Evolutionary conservation across 2,113 vertebrate species (phyloP), one percentile per base, ranked within the genome.

Genomic region (Scomber japonicus): DNA sequence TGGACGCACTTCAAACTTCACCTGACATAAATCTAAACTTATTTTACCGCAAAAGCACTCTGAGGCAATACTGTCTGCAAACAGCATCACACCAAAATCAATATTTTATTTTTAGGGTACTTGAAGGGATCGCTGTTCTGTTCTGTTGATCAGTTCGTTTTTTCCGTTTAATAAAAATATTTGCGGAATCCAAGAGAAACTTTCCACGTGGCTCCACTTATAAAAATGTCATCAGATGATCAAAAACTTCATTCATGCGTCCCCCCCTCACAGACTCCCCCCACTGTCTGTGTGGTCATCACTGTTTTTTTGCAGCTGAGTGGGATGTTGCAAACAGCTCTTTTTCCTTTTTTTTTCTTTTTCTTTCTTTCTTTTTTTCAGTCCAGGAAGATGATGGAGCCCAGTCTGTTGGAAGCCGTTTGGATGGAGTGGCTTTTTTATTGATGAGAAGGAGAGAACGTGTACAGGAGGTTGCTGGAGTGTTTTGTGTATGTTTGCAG

Each of bases 321-420:
- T 81, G 63, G 76, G 81, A 88, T 80, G 77, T 16, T 11, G 56
- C 44, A 3, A 45, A 57, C 65, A 46, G 31, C 49, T 19, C 55
- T 35, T 67, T 48, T 5, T 68, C 21, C 21, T 21, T 21, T 21
- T 21, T 21, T 21, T 31, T 35, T 46, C 51, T 0, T 40, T 55
- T 54, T 59, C 24, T 21, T 17, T 35, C 0, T 54, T 65, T 45
- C 24, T 57, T 46, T 73, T 63, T 75, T 63, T 40, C 11, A n/a
- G 19, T 48, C 2, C 7, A 48, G 51, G 35, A 78, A 83, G 24
- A 91, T 82, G 73, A 90, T 83, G 85, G 81, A 63, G 57, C 8
- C 68, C 30, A 50, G 75, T 82, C 79, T n/a, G 49, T 67, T 56
- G 73, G 56, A 75, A 63, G 57, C 54, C 51, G 40, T 67, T 59